A percentile compares a stretch with the other conserved stretches of the same genome.
Conservation (phyloP, 2,888 invertebrate genomes). For the Drosophila rellima region DNA sequence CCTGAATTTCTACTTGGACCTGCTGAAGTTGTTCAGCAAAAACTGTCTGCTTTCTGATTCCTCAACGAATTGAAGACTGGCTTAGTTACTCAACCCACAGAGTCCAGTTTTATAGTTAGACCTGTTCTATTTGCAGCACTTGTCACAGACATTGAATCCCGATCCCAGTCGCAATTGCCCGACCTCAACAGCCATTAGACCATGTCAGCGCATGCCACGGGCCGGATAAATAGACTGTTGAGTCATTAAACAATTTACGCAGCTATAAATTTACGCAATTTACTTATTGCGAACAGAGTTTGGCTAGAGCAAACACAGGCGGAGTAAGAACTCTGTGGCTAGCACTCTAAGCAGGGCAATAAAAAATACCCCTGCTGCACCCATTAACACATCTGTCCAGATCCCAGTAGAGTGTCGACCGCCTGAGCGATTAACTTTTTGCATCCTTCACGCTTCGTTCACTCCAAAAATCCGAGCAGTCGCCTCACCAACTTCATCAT, state of each 20-base stretch:
- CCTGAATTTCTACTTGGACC: neutral
- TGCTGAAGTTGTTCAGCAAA: no score
- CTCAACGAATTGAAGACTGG: neutral
- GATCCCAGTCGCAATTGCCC: conserved; percentile 13
- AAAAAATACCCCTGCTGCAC: conserved; percentile 72
- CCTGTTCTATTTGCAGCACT: conserved; percentile 28
- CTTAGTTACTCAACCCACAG: neutral
- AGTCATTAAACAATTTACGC: conserved; percentile 81
- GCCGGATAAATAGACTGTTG: conserved; percentile 75
- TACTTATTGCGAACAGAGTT: conserved; percentile 72
- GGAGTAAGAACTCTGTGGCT: conserved; percentile 45
- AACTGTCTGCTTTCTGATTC: neutral
- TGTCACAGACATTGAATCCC: conserved; percentile 4
- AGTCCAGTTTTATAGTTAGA: conserved; percentile 15
- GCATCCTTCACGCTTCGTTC: conserved; percentile 75
- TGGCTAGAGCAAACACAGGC: conserved; percentile 39
- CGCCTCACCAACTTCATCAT: conserved; percentile 34
- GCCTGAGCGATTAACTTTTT: conserved; percentile 84
- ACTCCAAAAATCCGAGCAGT: conserved; percentile 29
- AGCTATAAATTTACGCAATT: conserved; percentile 84
- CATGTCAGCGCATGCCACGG: conserved; percentile 66
- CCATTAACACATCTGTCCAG: conserved; percentile 78
- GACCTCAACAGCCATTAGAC: conserved; percentile 62
- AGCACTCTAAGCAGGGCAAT: conserved; percentile 55
- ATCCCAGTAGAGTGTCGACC: conserved; percentile 73